Conservation (phyloP, 1,140 invertebrate species). For the Bombus confusus region DNA sequence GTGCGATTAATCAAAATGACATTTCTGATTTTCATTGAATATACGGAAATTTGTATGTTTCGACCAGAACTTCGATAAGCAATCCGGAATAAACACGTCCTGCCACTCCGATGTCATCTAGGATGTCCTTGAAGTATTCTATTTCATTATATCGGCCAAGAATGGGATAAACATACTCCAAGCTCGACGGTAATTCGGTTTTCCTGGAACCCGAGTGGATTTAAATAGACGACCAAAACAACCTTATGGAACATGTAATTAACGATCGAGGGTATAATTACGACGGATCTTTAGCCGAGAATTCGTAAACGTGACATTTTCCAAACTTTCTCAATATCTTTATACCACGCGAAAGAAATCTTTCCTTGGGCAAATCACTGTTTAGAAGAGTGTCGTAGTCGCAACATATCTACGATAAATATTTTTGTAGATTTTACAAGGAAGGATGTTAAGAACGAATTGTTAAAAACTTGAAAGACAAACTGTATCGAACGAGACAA, state of each 20-base stretch:
- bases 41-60: neutral
- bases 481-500: slow-evolving; percentile 58
- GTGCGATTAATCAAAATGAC: slow-evolving; percentile 16
- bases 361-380: slow-evolving; percentile 82
- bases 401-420: slow-evolving; percentile 82
- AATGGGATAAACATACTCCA: slow-evolving; percentile 66
- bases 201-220: neutral
- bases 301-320: slow-evolving; percentile 84
- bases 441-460: neutral
- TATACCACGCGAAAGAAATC: slow-evolving; percentile 83
- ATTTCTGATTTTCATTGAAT: no score
- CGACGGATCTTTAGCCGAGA: slow-evolving; percentile 57
- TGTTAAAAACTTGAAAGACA: neutral
- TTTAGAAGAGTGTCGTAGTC: slow-evolving; percentile 86
- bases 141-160: slow-evolving; percentile 73
- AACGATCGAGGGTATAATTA: slow-evolving; percentile 1
- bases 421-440: no score
- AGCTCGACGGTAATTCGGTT: neutral
- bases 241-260: neutral
- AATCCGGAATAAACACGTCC: slow-evolving; percentile 72
- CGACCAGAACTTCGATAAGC: slow-evolving; percentile 71
- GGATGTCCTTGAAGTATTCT: slow-evolving; percentile 68
- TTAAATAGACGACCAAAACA: neutral
- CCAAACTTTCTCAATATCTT: slow-evolving; percentile 82
- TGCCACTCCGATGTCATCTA: slow-evolving; percentile 71